These are phyloP conservation scores for Cantharis rufa DNA, from an alignment of 2,888 invertebrate species.

Conservation along the genomic window DNA sequence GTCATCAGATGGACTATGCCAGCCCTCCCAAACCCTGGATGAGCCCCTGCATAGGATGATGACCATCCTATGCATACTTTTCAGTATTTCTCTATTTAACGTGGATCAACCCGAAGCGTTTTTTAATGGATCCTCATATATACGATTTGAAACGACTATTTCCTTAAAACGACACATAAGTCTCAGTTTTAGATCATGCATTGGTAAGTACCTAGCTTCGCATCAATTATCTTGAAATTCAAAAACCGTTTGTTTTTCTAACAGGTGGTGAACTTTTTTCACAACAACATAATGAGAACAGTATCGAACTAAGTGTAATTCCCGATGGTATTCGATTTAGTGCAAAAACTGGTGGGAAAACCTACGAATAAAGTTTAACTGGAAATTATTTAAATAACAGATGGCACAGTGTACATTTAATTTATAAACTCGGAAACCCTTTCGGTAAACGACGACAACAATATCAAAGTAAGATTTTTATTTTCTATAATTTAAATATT, in stretches of 20 bases:
- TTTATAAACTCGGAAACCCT: slow-evolving; percentile 65
- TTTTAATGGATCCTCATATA: slow-evolving; percentile 80
- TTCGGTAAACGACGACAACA: slow-evolving; percentile 58
- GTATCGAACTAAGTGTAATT: slow-evolving; percentile 50
- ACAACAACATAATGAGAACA: slow-evolving; percentile 65
- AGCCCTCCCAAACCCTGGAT: too few relatives aligned
- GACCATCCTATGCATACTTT: too few relatives aligned
- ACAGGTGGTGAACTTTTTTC: slow-evolving; percentile 73
- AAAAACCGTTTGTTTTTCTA: slow-evolving; percentile 24
- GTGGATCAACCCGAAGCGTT: slow-evolving; percentile 72
- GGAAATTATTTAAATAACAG: slow-evolving; percentile 76
- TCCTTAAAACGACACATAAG: slow-evolving; percentile 81
- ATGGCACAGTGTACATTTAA: slow-evolving; percentile 77
- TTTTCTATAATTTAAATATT: background rate
- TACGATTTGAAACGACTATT: slow-evolving; percentile 72
- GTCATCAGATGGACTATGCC: too few relatives aligned
- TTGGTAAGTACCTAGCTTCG: slow-evolving; percentile 51
- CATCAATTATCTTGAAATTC: background rate
- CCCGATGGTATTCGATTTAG: slow-evolving; percentile 58
- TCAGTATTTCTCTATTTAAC: slow-evolving; percentile 12
- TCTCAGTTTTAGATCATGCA: slow-evolving; percentile 80
- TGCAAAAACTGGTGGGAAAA: slow-evolving; percentile 55
- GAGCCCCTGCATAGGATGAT: too few relatives aligned
- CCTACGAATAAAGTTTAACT: slow-evolving; percentile 66
- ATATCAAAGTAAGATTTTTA: slow-evolving; percentile 57